Evolutionary conservation across 2,113 vertebrate species (phyloP).

Genomic region (Danio rerio): DNA sequence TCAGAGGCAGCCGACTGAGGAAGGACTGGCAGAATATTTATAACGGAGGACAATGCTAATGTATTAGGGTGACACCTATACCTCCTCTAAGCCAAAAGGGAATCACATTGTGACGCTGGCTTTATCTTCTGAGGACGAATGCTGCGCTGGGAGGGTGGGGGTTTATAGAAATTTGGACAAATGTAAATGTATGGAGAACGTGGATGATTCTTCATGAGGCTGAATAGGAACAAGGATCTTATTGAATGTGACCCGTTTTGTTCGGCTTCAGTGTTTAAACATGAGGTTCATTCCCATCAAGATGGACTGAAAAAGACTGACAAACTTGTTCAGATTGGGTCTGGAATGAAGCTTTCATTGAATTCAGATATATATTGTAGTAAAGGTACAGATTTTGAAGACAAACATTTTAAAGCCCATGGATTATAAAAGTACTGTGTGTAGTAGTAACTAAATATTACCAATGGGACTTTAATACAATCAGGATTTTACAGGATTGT

Average conservation of each 20-base stretch:
- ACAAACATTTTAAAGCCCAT: neutral
- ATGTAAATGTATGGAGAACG: slow-evolving; percentile 55
- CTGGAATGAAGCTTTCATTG: neutral
- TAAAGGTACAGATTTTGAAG: neutral
- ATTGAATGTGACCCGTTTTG: slow-evolving; percentile 34
- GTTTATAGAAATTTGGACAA: slow-evolving; percentile 48
- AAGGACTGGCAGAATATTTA: slow-evolving; percentile 80
- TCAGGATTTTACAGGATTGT: neutral
- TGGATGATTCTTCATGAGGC: slow-evolving; percentile 44
- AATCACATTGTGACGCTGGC: slow-evolving; percentile 64
- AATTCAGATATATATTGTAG: neutral
- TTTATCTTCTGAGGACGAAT: slow-evolving; percentile 66
- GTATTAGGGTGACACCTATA: slow-evolving; percentile 81
- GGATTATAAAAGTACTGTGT: too few species aligned
- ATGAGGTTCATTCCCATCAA: slow-evolving; percentile 16
- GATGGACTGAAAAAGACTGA: slow-evolving; percentile 22
- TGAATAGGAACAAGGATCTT: slow-evolving; percentile 40
- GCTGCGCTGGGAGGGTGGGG: slow-evolving; percentile 23
- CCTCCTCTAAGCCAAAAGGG: slow-evolving; percentile 72
- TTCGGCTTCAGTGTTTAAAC: slow-evolving; percentile 22
- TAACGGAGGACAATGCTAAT: slow-evolving; percentile 79
- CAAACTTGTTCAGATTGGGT: neutral
- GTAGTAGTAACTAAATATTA: neutral
- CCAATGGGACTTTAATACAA: neutral
- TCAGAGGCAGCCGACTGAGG: slow-evolving; percentile 75